These are phyloP conservation scores for Ptycholaimellus sp. DNA, from an alignment of 2,888 invertebrate species.

Conservation along the genomic window DNA sequence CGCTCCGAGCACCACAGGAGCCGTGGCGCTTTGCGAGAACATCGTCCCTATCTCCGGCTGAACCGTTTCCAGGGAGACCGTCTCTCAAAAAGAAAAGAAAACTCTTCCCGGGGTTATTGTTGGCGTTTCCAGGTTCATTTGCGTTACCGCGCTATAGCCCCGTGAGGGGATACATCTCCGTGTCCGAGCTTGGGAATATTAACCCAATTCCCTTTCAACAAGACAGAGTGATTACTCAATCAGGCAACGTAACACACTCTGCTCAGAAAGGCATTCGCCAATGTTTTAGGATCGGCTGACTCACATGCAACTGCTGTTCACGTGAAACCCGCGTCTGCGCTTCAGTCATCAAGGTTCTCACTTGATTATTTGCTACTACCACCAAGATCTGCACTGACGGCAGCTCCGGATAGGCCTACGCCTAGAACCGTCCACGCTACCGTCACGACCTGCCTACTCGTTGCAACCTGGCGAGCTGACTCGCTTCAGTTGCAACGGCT, in stretches of 20 bases:
- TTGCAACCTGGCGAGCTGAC: constrained; percentile 34
- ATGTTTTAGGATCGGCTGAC: constrained; percentile 26
- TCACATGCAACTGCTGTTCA: constrained; percentile 34
- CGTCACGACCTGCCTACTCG: constrained; percentile 39
- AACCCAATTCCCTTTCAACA: constrained; percentile 26
- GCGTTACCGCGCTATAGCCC: constrained; percentile 21
- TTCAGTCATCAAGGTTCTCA: constrained; percentile 35
- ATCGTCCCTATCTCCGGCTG: constrained; percentile 29
- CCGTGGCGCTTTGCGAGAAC: constrained; percentile 28
- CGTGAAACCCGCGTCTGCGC: constrained; percentile 38
- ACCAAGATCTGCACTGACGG: constrained; percentile 39
- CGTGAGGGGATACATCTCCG: constrained; percentile 6
- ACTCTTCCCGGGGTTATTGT: constrained; percentile 28
- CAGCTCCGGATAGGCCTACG: constrained; percentile 34
- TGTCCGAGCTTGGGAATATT: constrained; percentile 21
- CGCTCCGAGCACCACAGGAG: constrained; percentile 26
- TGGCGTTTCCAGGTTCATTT: constrained; percentile 27
- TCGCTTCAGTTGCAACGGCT: too few relatives aligned
- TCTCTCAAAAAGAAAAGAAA: constrained; percentile 30
- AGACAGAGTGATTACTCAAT: too few relatives aligned
- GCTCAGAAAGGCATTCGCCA: constrained; percentile 16
- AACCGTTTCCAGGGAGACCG: constrained; percentile 29
- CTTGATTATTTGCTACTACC: constrained; percentile 47
- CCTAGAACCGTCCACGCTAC: constrained; percentile 39
- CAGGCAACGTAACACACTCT: too few relatives aligned